Percentiles rank a stretch among this genome's conserved stretches.
These are phyloP conservation scores for Agrotis exclamationis DNA, from an alignment of 2,888 invertebrate species.

Conservation along the genomic window DNA sequence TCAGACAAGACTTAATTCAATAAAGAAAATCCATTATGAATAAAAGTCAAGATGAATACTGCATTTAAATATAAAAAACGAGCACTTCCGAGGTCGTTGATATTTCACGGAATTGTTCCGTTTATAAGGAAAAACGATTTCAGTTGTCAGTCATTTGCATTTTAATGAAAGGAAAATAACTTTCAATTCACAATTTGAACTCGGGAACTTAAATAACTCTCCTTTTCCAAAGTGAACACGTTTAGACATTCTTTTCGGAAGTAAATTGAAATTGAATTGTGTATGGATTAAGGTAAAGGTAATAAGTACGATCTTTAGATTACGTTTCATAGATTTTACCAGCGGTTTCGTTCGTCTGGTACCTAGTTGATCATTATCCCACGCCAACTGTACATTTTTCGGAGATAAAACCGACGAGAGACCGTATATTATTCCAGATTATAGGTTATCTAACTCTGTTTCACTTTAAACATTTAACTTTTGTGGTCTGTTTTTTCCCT, in stretches of 20 bases:
- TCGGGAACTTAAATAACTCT: constrained; percentile 27
- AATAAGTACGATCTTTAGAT: too few relatives aligned
- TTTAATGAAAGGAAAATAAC: constrained; percentile 46
- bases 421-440: too few relatives aligned
- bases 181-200: constrained; percentile 39
- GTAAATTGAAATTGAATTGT: constrained; percentile 5
- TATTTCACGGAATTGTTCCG: constrained; percentile 17
- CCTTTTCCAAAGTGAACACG: constrained; percentile 12
- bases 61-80: constrained; percentile 27
- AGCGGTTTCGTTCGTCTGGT: too few relatives aligned
- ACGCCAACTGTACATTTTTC: too few relatives aligned
- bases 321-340: too few relatives aligned
- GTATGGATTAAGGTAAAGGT: too few relatives aligned
- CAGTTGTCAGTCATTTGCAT: constrained; percentile 38
- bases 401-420: too few relatives aligned
- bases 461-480: too few relatives aligned
- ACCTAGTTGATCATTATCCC: too few relatives aligned
- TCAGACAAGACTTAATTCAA: not conserved
- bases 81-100: constrained; percentile 1
- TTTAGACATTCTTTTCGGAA: not conserved
- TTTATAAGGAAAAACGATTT: constrained; percentile 20
- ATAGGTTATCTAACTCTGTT: too few relatives aligned
- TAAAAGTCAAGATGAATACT: constrained; percentile 18
- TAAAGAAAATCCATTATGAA: not conserved
- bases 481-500: too few relatives aligned